Conservation (phyloP, 2,113 vertebrate species). For the Natator depressus region DNA sequence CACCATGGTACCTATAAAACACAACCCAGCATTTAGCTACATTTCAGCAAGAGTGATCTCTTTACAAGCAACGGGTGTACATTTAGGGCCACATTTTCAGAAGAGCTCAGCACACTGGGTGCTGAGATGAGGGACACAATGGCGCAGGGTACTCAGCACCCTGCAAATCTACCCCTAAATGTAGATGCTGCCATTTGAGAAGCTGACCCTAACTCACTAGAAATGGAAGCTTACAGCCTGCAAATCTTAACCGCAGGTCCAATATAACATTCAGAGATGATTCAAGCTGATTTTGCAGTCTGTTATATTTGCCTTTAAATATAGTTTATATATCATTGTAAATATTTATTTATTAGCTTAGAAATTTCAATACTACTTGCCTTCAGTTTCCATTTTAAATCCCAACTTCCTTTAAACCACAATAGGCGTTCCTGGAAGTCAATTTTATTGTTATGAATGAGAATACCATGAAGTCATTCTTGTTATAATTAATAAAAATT, state of each 20-base stretch:
- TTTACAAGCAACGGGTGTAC: not conserved
- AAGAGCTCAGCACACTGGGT: not conserved
- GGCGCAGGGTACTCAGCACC: not conserved
- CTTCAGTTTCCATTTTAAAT: not conserved
- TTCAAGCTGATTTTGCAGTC: not conserved
- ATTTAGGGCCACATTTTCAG: not conserved
- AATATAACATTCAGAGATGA: not conserved
- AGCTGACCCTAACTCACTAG: not conserved
- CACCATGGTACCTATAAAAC: constrained; percentile 8
- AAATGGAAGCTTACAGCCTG: not conserved
- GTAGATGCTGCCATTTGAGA: rapidly evolving
- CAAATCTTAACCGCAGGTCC: not conserved
- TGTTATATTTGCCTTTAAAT: not conserved
- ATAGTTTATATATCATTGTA: not conserved
- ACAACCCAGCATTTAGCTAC: not conserved
- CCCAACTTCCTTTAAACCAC: not conserved
- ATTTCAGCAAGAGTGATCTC: not conserved
- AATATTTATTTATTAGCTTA: not conserved
- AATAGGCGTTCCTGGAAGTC: not conserved
- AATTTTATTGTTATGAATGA: not conserved
- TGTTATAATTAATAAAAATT: constrained; percentile 51
- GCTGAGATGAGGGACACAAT: not conserved
- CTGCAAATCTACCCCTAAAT: not conserved
- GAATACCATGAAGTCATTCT: not conserved
- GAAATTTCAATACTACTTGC: not conserved